Percentiles rank a stretch among this genome's conserved stretches.
These are phyloP conservation scores for Perognathus longimembris DNA, from an alignment of 2,113 vertebrate genomes.

Conservation along the genomic window DNA sequence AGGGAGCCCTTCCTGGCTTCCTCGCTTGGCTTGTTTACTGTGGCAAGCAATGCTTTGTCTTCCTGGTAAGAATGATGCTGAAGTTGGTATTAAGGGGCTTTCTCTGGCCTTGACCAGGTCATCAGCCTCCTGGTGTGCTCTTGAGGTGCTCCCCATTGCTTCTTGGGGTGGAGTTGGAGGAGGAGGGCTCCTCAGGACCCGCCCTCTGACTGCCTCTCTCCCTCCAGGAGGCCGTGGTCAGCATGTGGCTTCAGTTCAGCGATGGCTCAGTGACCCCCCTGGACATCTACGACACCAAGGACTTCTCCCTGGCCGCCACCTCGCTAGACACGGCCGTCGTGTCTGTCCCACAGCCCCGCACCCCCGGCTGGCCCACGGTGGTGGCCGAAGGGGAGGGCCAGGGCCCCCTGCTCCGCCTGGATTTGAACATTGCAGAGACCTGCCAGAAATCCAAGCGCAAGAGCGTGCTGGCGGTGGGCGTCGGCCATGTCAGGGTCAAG, in stretches of 20 bases:
- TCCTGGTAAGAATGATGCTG: rapidly evolving
- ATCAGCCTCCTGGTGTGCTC: neutral
- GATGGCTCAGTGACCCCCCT: constrained; percentile 94
- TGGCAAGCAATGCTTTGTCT: neutral
- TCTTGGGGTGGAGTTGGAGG: neutral
- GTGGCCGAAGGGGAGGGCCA: constrained; percentile 94
- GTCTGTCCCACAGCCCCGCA: constrained; percentile 86
- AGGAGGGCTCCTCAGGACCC: neutral
- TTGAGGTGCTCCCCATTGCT: neutral
- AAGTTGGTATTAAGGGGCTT: too few relatives aligned
- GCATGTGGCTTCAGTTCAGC: constrained; percentile 97
- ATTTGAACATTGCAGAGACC: constrained; percentile 94
- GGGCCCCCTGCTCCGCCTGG: constrained; percentile 92
- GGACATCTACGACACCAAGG: constrained; percentile 93
- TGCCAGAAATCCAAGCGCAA: constrained; percentile 97
- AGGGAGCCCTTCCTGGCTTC: neutral
- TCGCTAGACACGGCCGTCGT: constrained; percentile 93
- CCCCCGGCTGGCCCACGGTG: constrained; percentile 90
- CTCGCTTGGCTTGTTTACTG: neutral
- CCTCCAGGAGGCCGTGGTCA: constrained; percentile 94
- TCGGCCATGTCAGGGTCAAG: constrained; percentile 91
- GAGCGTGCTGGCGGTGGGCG: constrained; percentile 92
- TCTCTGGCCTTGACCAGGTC: neutral
- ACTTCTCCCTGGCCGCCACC: constrained; percentile 91
- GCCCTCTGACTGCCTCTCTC: constrained; percentile 18